These are phyloP conservation scores for Pecten maximus DNA, from an alignment of 2,888 invertebrate species.

Conservation along the genomic window DNA sequence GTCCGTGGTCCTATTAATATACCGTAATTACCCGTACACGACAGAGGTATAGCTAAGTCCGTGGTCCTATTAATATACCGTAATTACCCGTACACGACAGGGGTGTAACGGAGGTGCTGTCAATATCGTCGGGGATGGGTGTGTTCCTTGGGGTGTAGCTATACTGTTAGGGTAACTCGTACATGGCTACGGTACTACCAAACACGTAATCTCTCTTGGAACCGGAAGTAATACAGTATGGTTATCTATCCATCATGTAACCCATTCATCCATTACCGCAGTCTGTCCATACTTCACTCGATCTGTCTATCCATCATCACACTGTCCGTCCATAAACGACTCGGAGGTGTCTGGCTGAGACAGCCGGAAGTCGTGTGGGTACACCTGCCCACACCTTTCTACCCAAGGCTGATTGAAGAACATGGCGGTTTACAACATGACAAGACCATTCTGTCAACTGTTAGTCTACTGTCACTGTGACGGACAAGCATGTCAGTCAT, in stretches of 20 bases:
- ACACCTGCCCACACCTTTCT: background rate
- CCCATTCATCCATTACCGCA: background rate
- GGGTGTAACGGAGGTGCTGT: no score
- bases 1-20: no score
- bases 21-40: no score
- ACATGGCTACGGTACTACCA: no score
- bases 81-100: no score
- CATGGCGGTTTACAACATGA: background rate
- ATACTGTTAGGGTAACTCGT: no score
- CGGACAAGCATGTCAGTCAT: background rate
- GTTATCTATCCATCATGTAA: background rate
- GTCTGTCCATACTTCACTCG: background rate
- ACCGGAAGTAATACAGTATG: background rate
- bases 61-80: no score
- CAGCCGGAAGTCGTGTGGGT: background rate
- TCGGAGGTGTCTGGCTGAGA: background rate
- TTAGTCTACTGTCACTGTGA: background rate
- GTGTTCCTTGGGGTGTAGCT: no score
- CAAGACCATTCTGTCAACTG: background rate
- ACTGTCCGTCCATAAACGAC: background rate
- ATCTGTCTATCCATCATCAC: background rate
- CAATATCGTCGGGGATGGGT: no score
- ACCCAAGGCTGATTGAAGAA: background rate
- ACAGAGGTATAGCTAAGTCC: no score
- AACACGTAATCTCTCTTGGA: background rate